A percentile compares a stretch with the other conserved stretches of the same genome.
Conservation (phyloP, 2,797 vertebrate species). For the Cyclopterus lumpus region DNA sequence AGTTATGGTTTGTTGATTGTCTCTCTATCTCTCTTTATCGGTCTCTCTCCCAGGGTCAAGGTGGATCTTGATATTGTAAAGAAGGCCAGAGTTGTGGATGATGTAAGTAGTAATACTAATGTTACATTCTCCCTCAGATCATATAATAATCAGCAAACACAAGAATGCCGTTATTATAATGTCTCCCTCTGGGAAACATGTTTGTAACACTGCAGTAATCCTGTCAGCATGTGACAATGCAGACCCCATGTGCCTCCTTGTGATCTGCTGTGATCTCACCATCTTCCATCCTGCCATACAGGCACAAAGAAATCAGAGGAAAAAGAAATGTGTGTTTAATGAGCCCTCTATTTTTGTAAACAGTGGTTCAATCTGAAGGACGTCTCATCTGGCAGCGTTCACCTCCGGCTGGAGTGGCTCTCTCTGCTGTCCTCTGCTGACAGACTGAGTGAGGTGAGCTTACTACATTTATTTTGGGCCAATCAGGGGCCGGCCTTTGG, state of each 20-base stretch:
- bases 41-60: constrained; percentile 85
- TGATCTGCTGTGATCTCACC: constrained; percentile 55
- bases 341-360: constrained; percentile 31
- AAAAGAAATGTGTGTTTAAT: constrained; percentile 39
- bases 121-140: not conserved
- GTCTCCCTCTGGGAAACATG: constrained; percentile 18
- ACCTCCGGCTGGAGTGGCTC: constrained; percentile 93
- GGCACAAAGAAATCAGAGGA: constrained; percentile 28
- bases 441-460: constrained; percentile 87
- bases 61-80: constrained; percentile 92
- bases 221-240: constrained; percentile 59
- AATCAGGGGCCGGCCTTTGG: not conserved
- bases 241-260: constrained; percentile 55
- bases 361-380: constrained; percentile 93
- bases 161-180: constrained; percentile 15
- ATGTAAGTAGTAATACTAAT: constrained; percentile 80
- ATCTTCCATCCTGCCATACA: constrained; percentile 2
- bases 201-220: constrained; percentile 45
- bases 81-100: constrained; percentile 87
- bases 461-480: not conserved
- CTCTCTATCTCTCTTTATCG: constrained; percentile 22
- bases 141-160: constrained; percentile 7
- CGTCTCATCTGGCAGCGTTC: constrained; percentile 88
- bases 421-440: constrained; percentile 88
- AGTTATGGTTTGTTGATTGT: constrained; percentile 19